phyloP scores from a whole-genome alignment of 2,888 invertebrate genomes.

The Sericinus montela region DNA sequence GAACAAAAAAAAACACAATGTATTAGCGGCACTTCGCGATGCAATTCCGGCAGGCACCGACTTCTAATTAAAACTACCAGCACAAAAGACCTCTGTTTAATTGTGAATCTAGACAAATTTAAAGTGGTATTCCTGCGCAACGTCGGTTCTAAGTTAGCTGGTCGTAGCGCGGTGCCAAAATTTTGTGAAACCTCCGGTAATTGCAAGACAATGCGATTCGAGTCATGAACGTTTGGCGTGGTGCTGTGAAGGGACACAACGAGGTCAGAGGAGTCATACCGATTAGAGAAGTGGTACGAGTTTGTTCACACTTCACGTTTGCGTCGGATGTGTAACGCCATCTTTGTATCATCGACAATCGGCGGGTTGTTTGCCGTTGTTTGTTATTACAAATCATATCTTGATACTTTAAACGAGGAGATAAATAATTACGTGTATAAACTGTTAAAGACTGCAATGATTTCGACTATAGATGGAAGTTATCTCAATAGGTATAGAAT shows the following conservation, averaged over 20 bases:
- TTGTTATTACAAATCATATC: background rate
- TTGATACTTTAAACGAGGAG: too few relatives aligned
- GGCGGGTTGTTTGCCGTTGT: too few relatives aligned
- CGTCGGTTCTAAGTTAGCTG: conserved; percentile 31
- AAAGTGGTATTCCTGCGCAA: conserved; percentile 21
- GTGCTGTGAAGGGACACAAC: conserved; percentile 51
- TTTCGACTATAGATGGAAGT: too few relatives aligned
- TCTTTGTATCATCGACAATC: conserved; percentile 9
- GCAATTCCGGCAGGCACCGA: conserved; percentile 55
- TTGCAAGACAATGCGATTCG: conserved; percentile 67
- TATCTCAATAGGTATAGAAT: too few relatives aligned
- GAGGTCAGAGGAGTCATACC: conserved; percentile 42
- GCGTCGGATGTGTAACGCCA: background rate
- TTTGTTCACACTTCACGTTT: conserved; percentile 8
- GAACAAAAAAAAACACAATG: conserved; percentile 59
- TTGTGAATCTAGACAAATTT: conserved; percentile 22
- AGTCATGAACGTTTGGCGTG: conserved; percentile 62
- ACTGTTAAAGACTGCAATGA: too few relatives aligned
- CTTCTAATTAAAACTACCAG: conserved; percentile 55
- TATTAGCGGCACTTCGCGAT: conserved; percentile 68
- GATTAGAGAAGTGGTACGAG: conserved; percentile 26
- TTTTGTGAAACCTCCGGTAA: conserved; percentile 66
- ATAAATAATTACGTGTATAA: too few relatives aligned
- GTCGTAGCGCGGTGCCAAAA: conserved; percentile 57
- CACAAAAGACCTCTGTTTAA: conserved; percentile 28